Conservation (phyloP, 2,888 invertebrate species). For the Anticlea derivata region DNA sequence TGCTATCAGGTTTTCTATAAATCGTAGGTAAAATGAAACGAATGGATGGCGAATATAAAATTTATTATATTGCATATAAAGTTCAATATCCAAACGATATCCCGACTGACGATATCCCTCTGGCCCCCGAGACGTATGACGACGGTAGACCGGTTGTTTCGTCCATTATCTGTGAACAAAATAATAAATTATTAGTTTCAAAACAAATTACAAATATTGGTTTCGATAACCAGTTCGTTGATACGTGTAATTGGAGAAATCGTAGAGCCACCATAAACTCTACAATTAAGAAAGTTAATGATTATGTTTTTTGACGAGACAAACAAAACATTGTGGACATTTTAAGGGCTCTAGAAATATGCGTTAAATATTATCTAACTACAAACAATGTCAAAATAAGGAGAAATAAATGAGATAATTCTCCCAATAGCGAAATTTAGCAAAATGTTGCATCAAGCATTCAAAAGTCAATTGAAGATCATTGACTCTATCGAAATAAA, state of each 20-base stretch:
- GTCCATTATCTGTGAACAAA: slow-evolving; percentile 23
- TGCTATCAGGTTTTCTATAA: not conserved
- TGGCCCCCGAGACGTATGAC: slow-evolving; percentile 12
- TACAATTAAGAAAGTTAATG: no score
- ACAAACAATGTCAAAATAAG: no score
- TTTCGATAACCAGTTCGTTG: not conserved
- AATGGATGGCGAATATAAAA: not conserved
- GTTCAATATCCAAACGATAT: slow-evolving; percentile 5
- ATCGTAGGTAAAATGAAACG: slow-evolving; percentile 11
- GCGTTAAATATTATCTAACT: no score
- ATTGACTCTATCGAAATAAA: slow-evolving; percentile 6
- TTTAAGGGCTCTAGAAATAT: no score
- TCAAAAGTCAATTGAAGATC: slow-evolving; percentile 1
- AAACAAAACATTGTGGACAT: no score
- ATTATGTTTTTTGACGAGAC: no score
- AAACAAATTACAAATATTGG: not conserved
- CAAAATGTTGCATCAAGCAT: no score
- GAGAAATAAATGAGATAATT: no score
- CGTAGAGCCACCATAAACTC: not conserved
- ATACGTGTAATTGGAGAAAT: not conserved
- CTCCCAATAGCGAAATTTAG: no score
- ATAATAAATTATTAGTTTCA: slow-evolving; percentile 11
- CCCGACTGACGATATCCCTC: slow-evolving; percentile 1
- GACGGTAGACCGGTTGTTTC: slow-evolving; percentile 18
- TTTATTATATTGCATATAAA: slow-evolving; percentile 18